A percentile compares a stretch with the other conserved stretches of the same genome.
These are phyloP conservation scores for Drosophila multiciliata DNA, from an alignment of 2,888 invertebrate genomes.

Conservation along the genomic window DNA sequence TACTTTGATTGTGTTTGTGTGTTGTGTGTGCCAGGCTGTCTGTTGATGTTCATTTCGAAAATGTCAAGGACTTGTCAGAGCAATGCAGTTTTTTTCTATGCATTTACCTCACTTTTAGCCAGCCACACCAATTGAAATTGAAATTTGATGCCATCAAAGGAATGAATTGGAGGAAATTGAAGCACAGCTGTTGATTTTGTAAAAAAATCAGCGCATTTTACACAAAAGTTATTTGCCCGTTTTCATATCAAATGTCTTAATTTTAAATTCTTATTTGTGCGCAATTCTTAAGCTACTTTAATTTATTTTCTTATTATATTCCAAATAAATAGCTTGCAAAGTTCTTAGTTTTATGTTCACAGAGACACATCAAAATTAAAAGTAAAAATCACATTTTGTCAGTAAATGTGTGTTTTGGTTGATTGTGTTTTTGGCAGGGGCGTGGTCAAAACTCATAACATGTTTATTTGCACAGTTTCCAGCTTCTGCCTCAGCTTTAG, in stretches of 20 bases:
- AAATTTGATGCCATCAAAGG: conserved; percentile 55
- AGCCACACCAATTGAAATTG: conserved; percentile 42
- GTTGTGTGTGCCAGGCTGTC: conserved; percentile 23
- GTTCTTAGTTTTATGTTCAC: background rate
- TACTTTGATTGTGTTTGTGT: background rate
- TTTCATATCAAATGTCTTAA: background rate
- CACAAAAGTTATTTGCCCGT: background rate
- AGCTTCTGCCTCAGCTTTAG: background rate
- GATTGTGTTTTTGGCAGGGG: conserved; percentile 20
- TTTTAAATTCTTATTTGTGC: background rate
- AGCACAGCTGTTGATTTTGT: background rate
- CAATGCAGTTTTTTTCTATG: conserved; percentile 67
- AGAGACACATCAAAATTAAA: conserved; percentile 19
- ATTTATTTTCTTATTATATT: background rate
- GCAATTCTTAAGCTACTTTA: background rate
- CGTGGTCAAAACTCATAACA: conserved; percentile 40
- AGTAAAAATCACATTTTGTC: conserved; percentile 3
- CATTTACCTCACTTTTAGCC: conserved; percentile 61
- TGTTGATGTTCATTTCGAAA: conserved; percentile 61
- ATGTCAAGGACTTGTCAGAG: conserved; percentile 74
- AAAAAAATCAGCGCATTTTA: background rate
- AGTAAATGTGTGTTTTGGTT: background rate
- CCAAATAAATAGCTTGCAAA: background rate
- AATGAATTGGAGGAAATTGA: background rate
- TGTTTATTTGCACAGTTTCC: conserved; percentile 42